Base-by-base conservation (phyloP, 2,888 invertebrate genomes). In the Micropterix aruncella region DNA sequence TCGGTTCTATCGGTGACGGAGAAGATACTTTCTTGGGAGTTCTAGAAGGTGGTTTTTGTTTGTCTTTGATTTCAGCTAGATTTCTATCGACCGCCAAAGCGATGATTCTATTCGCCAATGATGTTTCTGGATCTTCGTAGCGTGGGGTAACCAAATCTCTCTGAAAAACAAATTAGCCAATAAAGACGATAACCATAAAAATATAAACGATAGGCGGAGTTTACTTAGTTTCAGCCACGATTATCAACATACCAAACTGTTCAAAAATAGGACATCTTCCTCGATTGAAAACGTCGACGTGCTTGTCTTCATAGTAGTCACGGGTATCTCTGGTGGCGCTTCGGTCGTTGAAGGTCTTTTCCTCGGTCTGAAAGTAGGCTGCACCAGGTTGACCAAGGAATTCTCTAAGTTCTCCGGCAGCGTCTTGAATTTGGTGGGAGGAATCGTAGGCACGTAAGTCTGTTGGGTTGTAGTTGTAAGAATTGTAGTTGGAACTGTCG, bases 221-320 rank as follows among this genome's bases (percentile, higher is more conserved):
- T n/a, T n/a, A n/a, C n/a, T n/a, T n/a, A n/a, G n/a, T n/a, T n/a
- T n/a, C n/a, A n/a, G n/a, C n/a, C n/a, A n/a, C n/a, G n/a, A n/a
- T n/a, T n/a, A n/a, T n/a, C n/a, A 41, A 52, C 62, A 60, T 65
- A 79, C 79, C 70, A 79, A 62, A 51, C 76, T 75, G 54, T 76
- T 71, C 16, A 79, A 58, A 55, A 79, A 77, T 37, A 67, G 70
- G 49, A 77, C 59, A 56, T 79, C 79, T 48, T 78, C 75, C 59
- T 66, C 57, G 44, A 68, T 66, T 12, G 73, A 66, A 54, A 66
- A 70, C 12, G 71, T 70, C 3, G 70, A 68, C 42, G 65, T 62
- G 48, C 65, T 65, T 15, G 70, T 66, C 42, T 61, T 56, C 44
- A 69, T 69, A 17, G 69, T 67, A 19, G 40, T 19, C 27, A 45